A percentile compares a stretch with the other conserved stretches of the same genome.
phyloP scores from a whole-genome alignment of 2,797 vertebrate genomes.

The Ctenopoma kingsleyae region DNA sequence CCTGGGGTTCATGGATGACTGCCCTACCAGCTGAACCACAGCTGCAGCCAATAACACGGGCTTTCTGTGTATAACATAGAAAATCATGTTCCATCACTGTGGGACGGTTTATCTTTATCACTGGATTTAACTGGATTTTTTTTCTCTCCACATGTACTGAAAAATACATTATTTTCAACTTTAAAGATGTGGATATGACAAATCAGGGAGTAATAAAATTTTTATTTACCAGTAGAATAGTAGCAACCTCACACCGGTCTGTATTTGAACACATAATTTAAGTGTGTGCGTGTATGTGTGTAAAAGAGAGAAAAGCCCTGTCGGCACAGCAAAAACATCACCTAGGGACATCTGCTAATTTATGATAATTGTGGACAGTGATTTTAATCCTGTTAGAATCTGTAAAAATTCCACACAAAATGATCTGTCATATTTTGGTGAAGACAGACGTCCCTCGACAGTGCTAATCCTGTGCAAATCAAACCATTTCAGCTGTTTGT shows the following conservation, averaged over 20 bases:
- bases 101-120: too few species aligned
- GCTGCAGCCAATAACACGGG: too few species aligned
- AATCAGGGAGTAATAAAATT: too few species aligned
- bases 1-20: too few species aligned
- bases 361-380: conserved; percentile 44
- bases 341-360: conserved; percentile 37
- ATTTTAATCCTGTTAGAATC: conserved; percentile 53
- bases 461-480: conserved; percentile 56
- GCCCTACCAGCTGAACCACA: too few species aligned
- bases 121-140: too few species aligned
- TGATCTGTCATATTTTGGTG: conserved; percentile 4
- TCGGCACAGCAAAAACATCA: conserved; percentile 8
- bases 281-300: conserved; percentile 2
- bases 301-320: not conserved
- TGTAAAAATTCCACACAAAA: conserved; percentile 24
- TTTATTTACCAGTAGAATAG: not conserved
- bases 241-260: not conserved
- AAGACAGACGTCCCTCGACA: conserved; percentile 44
- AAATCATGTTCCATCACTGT: too few species aligned
- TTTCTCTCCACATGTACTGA: too few species aligned
- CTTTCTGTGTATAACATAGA: too few species aligned
- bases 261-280: not conserved
- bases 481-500: conserved; percentile 45
- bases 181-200: too few species aligned
- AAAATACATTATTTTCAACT: too few species aligned